Conservation (phyloP, 2,113 vertebrate genomes). For the Agelaius phoeniceus region DNA sequence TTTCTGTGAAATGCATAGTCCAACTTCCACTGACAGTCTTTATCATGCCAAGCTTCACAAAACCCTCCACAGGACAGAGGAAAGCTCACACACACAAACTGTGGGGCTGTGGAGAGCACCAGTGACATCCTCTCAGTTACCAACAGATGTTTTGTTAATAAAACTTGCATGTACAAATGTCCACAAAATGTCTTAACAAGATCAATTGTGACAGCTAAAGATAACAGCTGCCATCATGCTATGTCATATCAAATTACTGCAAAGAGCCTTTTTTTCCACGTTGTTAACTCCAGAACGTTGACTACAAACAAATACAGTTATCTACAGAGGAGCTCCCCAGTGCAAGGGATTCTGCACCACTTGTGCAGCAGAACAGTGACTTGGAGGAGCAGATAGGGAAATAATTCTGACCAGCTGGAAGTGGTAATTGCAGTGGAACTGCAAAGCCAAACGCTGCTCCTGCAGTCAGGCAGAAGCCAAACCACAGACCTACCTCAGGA, state of each 20-base stretch:
- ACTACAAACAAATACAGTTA: conserved; percentile 72
- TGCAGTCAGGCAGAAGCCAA: conserved; percentile 22
- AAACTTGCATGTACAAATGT: conserved; percentile 77
- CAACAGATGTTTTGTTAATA: conserved; percentile 75
- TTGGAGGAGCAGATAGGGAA: conserved; percentile 68
- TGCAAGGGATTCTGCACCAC: conserved; percentile 57
- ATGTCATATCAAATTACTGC: conserved; percentile 53
- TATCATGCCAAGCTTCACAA: conserved; percentile 10
- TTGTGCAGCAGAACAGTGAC: conserved; percentile 74
- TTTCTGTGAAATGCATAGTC: background rate
- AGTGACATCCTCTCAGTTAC: conserved; percentile 49
- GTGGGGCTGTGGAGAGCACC: conserved; percentile 14
- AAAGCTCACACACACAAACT: background rate
- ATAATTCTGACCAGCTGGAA: conserved; percentile 67
- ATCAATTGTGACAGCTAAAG: conserved; percentile 76
- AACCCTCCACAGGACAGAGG: background rate
- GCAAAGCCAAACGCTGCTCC: conserved; percentile 29
- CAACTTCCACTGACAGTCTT: background rate
- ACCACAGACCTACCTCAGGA: conserved; percentile 80
- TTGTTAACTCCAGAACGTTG: conserved; percentile 43
- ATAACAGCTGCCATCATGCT: conserved; percentile 68
- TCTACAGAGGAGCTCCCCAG: conserved; percentile 65
- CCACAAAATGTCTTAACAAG: conserved; percentile 68
- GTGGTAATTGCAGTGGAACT: conserved; percentile 57
- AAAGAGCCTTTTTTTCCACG: background rate